These are phyloP conservation scores for Trialeurodes vaporariorum DNA, from an alignment of 1,140 invertebrate species.

Conservation along the genomic window DNA sequence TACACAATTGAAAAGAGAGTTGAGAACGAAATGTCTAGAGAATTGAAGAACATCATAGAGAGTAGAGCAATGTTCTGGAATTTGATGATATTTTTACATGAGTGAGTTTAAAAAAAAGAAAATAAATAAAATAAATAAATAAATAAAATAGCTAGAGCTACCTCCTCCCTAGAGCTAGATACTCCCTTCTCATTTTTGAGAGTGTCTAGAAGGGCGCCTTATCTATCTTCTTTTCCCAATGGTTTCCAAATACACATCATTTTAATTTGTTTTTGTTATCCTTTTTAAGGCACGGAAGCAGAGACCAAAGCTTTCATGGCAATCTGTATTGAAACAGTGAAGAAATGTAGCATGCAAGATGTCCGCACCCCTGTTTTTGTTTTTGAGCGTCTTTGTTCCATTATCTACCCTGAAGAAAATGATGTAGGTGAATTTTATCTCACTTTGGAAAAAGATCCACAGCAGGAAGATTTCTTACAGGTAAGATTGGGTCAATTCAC, in stretches of 20 bases:
- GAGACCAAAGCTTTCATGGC: slow-evolving; percentile 96
- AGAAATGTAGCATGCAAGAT: slow-evolving; percentile 84
- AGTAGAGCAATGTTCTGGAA: no score
- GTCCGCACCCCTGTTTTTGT: slow-evolving; percentile 93
- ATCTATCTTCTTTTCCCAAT: no score
- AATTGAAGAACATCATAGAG: no score
- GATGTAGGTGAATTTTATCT: slow-evolving; percentile 94
- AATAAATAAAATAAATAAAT: no score
- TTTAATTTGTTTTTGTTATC: slow-evolving; percentile 14
- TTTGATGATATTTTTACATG: no score
- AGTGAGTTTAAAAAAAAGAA: no score
- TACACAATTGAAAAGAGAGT: no score
- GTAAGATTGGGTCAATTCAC: slow-evolving; percentile 36
- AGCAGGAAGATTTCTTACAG: slow-evolving; percentile 96
- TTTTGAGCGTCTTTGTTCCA: slow-evolving; percentile 92
- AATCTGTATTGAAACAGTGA: slow-evolving; percentile 90
- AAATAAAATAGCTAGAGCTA: no score
- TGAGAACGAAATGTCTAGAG: no score
- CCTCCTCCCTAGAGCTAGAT: no score
- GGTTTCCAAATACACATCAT: no score
- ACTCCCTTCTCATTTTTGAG: slow-evolving; percentile 11
- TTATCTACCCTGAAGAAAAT: slow-evolving; percentile 95
- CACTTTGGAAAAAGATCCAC: slow-evolving; percentile 92
- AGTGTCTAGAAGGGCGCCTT: slow-evolving; percentile 8
- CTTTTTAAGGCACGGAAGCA: slow-evolving; percentile 67